Evolutionary conservation across 2,113 vertebrate species (phyloP).

Genomic region (Recurvirostra avosetta): DNA sequence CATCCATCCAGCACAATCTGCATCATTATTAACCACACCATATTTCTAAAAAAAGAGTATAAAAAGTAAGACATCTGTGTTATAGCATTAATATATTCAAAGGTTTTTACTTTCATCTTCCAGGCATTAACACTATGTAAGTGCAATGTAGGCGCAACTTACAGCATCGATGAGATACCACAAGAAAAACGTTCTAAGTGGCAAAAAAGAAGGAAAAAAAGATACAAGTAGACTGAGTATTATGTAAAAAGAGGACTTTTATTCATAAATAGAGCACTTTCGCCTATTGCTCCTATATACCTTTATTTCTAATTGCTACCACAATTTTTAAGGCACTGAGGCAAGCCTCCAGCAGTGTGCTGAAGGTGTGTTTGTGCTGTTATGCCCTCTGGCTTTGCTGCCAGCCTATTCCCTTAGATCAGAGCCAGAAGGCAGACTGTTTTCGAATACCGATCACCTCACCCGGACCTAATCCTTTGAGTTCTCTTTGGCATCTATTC

Average conservation of each 20-base stretch:
- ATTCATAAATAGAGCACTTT: conserved; percentile 64
- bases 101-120: conserved; percentile 85
- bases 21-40: conserved; percentile 84
- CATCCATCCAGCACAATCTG: conserved; percentile 83
- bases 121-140: conserved; percentile 79
- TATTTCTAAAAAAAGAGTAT: conserved; percentile 73
- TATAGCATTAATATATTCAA: conserved; percentile 86
- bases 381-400: conserved; percentile 99
- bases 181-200: conserved; percentile 44
- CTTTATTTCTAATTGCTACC: conserved; percentile 85
- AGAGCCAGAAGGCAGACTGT: conserved; percentile 99
- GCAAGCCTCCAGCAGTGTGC: conserved; percentile 89
- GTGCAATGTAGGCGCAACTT: conserved; percentile 70
- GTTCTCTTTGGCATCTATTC: conserved; percentile 99
- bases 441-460: conserved; percentile 99
- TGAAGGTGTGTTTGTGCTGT: conserved; percentile 98
- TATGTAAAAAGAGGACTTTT: conserved; percentile 71
- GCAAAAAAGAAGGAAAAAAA: not conserved
- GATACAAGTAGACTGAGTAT: conserved; percentile 13
- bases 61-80: conserved; percentile 86
- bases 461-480: conserved; percentile 99
- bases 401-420: conserved; percentile 99
- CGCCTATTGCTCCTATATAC: conserved; percentile 64
- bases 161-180: conserved; percentile 60
- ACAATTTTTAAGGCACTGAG: conserved; percentile 85